Percentiles rank a stretch among this genome's conserved stretches.
Evolutionary conservation across 2,888 invertebrate genomes (phyloP).

Genomic region (Odontocerum albicorne): DNA sequence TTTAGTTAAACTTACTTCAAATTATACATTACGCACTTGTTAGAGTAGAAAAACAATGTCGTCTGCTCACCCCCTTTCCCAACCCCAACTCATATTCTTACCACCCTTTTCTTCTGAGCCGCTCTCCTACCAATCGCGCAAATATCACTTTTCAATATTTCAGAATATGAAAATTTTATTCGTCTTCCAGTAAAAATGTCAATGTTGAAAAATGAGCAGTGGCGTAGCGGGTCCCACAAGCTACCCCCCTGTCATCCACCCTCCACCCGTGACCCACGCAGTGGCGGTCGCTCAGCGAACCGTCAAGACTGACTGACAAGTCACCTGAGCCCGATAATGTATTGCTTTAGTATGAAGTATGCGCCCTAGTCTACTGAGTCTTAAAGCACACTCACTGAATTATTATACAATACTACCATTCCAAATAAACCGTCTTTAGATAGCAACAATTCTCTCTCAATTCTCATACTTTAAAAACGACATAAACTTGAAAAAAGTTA

Average conservation of each 20-base stretch:
- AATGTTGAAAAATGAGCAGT: slow-evolving; percentile 20
- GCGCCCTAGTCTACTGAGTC: background rate
- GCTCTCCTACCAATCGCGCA: background rate
- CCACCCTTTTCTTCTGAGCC: background rate
- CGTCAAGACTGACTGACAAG: slow-evolving; percentile 14
- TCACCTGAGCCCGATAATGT: slow-evolving; percentile 19
- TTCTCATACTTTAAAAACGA: too few relatives aligned
- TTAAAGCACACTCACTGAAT: too few relatives aligned
- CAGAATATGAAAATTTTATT: slow-evolving; percentile 8
- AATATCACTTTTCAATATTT: slow-evolving; percentile 11
- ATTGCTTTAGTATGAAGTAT: slow-evolving; percentile 4
- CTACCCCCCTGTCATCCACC: background rate
- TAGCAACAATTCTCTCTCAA: too few relatives aligned
- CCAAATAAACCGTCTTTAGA: too few relatives aligned
- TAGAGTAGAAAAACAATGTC: too few relatives aligned
- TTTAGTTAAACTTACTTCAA: too few relatives aligned
- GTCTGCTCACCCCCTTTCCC: too few relatives aligned
- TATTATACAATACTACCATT: too few relatives aligned
- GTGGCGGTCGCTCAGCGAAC: too few relatives aligned
- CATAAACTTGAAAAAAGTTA: too few relatives aligned
- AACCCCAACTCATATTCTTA: too few relatives aligned
- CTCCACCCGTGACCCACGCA: slow-evolving; percentile 1
- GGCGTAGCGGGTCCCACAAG: background rate
- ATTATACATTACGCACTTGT: too few relatives aligned
- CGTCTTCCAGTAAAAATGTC: slow-evolving; percentile 17